Conservation (phyloP, 1,140 invertebrate genomes). For the Hycleus phaleratus region DNA sequence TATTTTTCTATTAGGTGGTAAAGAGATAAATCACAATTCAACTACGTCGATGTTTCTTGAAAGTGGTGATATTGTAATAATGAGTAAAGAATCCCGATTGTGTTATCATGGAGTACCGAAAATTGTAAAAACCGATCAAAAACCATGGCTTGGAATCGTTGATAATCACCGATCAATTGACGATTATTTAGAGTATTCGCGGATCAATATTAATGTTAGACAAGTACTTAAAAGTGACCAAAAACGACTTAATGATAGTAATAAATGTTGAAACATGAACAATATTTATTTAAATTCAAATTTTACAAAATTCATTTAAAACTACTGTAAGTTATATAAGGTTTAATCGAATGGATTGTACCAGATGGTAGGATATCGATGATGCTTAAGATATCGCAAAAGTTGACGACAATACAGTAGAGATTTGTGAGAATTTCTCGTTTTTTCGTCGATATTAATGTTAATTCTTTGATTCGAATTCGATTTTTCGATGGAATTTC, state of each 20-base stretch:
- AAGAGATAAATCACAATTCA: constrained; percentile 48
- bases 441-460: not conserved
- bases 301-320: constrained; percentile 3
- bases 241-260: constrained; percentile 5
- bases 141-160: constrained; percentile 43
- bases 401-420: constrained; percentile 11
- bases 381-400: constrained; percentile 13
- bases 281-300: not conserved
- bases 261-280: not conserved
- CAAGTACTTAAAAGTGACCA: constrained; percentile 53
- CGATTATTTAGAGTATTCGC: constrained; percentile 50
- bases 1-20: constrained; percentile 76
- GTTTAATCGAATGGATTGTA: constrained; percentile 17
- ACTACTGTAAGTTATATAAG: constrained; percentile 10
- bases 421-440: constrained; percentile 3
- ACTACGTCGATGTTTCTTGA: constrained; percentile 61
- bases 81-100: constrained; percentile 67
- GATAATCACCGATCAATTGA: constrained; percentile 41
- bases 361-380: constrained; percentile 12
- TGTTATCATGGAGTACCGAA: constrained; percentile 79
- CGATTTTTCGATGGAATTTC: not conserved
- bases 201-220: constrained; percentile 72
- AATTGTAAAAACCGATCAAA: constrained; percentile 49
- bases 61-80: constrained; percentile 76
- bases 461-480: not conserved